Evolutionary conservation across 2,888 invertebrate species (phyloP).

Genomic region (Diaprepes abbreviatus): DNA sequence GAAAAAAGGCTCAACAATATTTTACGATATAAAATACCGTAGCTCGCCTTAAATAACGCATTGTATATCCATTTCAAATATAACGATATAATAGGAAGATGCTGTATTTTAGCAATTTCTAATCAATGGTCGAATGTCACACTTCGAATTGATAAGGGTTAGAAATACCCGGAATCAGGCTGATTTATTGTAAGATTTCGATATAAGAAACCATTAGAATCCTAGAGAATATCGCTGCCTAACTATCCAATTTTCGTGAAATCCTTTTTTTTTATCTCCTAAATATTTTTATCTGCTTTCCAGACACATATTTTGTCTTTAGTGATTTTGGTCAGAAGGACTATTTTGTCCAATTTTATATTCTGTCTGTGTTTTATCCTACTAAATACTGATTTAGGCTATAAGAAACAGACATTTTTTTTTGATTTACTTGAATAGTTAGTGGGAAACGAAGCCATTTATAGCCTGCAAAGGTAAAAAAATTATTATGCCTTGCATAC

Average conservation of each 20-base stretch:
- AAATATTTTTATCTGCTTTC: slow-evolving; percentile 28
- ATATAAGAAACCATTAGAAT: slow-evolving; percentile 44
- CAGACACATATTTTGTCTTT: background rate
- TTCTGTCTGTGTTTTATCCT: background rate
- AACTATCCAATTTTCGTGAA: slow-evolving; percentile 38
- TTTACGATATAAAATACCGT: no score
- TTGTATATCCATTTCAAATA: no score
- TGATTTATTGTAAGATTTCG: slow-evolving; percentile 39
- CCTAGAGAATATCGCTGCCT: slow-evolving; percentile 33
- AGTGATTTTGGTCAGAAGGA: slow-evolving; percentile 5
- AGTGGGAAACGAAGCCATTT: no score
- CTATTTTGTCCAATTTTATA: background rate
- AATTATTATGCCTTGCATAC: no score
- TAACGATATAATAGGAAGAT: background rate
- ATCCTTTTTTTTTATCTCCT: slow-evolving; percentile 32
- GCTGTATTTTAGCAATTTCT: slow-evolving; percentile 14
- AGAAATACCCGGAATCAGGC: slow-evolving; percentile 15
- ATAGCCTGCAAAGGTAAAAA: no score
- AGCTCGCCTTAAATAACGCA: no score
- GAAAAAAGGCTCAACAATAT: no score
- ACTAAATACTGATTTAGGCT: background rate
- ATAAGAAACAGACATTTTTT: background rate
- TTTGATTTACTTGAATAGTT: background rate
- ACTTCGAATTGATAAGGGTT: slow-evolving; percentile 21
- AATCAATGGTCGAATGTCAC: slow-evolving; percentile 8